Percentiles rank a stretch among this genome's conserved stretches.
These are phyloP conservation scores for Onychomys arenicola DNA, from an alignment of 2,797 vertebrate genomes.

Conservation along the genomic window DNA sequence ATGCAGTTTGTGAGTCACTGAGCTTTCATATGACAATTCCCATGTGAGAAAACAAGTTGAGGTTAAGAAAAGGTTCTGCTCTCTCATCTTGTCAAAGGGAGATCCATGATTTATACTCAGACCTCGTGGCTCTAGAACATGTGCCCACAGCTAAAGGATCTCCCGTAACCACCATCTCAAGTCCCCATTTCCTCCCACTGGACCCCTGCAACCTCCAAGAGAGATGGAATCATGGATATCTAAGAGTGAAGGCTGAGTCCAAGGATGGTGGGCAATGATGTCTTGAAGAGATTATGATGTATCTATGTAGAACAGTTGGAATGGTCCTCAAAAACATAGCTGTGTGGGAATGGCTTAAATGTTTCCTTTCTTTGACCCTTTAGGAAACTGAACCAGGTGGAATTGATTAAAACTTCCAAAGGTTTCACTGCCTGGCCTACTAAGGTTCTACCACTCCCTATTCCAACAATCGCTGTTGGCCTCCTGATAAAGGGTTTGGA, in stretches of 20 bases:
- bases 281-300: background rate
- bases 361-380: background rate
- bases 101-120: background rate
- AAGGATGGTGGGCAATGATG: background rate
- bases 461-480: background rate
- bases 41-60: background rate
- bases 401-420: background rate
- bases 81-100: background rate
- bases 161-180: background rate
- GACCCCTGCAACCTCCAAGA: background rate
- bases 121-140: too few species aligned
- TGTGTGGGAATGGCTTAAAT: rapidly evolving
- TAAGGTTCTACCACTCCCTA: background rate
- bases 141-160: background rate
- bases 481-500: background rate
- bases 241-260: background rate
- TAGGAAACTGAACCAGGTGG: background rate
- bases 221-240: too few species aligned
- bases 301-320: background rate
- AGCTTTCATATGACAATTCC: rapidly evolving
- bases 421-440: background rate
- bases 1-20: too few species aligned
- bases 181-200: rapidly evolving
- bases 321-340: rapidly evolving
- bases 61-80: background rate